phyloP scores from a whole-genome alignment of 2,113 vertebrate genomes.

The Hystrix cristata region DNA sequence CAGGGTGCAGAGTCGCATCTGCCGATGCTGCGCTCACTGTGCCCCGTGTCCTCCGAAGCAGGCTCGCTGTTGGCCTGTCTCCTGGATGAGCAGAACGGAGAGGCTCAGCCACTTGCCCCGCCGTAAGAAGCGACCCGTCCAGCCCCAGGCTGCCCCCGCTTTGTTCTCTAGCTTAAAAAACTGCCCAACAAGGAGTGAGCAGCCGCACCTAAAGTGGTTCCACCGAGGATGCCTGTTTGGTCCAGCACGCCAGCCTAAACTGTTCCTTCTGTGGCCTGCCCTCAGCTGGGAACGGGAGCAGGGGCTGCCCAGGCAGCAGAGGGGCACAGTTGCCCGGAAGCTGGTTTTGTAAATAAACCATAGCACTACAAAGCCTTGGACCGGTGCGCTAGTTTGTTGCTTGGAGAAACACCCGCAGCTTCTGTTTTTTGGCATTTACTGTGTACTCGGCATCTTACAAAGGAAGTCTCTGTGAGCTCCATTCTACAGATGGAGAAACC shows the following conservation, averaged over 20 bases:
- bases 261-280: background rate
- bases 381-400: background rate
- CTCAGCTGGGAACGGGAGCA: background rate
- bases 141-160: background rate
- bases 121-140: background rate
- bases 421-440: background rate
- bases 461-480: background rate
- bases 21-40: too few relatives aligned
- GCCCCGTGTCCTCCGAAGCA: background rate
- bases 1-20: too few relatives aligned
- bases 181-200: background rate
- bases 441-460: background rate
- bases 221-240: too few relatives aligned
- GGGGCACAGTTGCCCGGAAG: background rate
- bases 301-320: background rate
- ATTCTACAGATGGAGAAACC: background rate
- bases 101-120: background rate
- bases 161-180: background rate
- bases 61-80: background rate
- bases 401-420: background rate
- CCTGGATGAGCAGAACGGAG: background rate
- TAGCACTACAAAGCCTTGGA: too few relatives aligned
- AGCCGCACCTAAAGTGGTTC: background rate
- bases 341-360: slow-evolving; percentile 64
- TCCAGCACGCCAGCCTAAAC: background rate